phyloP scores from a whole-genome alignment of 1,140 invertebrate genomes.

The Drosophila nannoptera region DNA sequence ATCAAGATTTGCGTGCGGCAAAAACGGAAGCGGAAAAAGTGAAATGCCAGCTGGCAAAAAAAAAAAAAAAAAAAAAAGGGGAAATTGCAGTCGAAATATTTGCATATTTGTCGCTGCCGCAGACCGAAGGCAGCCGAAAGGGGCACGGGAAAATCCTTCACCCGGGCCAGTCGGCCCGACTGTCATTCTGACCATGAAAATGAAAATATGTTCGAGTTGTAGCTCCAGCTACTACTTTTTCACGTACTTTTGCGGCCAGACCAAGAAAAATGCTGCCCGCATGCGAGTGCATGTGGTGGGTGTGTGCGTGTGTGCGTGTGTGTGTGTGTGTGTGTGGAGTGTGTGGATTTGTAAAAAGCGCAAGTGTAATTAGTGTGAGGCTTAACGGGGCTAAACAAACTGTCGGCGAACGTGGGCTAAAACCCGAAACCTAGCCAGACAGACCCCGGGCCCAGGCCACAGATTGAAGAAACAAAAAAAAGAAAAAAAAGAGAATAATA shows the following conservation, averaged over 20 bases:
- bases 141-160: too few species aligned
- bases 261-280: constrained; percentile 57
- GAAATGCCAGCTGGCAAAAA: constrained; percentile 8
- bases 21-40: constrained; percentile 23
- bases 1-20: constrained; percentile 65
- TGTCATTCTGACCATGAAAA: constrained; percentile 70
- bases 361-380: constrained; percentile 75
- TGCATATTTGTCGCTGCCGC: constrained; percentile 58
- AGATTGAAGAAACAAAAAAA: constrained; percentile 5
- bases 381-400: constrained; percentile 71
- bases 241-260: constrained; percentile 35
- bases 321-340: constrained; percentile 12
- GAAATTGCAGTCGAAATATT: constrained; percentile 48
- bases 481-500: background rate
- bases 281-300: background rate
- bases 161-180: constrained; percentile 8
- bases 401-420: constrained; percentile 44
- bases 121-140: background rate
- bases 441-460: constrained; percentile 7
- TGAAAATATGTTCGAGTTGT: constrained; percentile 68
- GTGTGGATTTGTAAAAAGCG: constrained; percentile 70
- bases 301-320: background rate
- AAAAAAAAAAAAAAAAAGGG: constrained; percentile 2
- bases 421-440: constrained; percentile 22
- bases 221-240: constrained; percentile 3